Evolutionary conservation across 2,113 vertebrate genomes (phyloP).

Genomic region (Thunnus maccoyii): DNA sequence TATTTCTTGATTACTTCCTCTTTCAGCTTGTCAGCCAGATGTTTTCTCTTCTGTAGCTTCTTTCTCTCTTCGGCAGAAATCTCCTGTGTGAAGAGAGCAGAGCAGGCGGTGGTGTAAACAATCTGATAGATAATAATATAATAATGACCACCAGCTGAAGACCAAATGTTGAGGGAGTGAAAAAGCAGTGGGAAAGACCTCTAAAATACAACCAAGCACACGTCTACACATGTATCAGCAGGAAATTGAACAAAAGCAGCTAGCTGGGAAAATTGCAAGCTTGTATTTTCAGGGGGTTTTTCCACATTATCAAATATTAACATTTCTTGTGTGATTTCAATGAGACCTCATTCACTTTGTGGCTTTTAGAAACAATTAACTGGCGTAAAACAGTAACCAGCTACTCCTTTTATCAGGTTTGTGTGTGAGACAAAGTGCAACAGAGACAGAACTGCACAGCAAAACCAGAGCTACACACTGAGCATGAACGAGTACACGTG

Average conservation of each 20-base stretch:
- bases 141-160: neutral
- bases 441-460: conserved; percentile 18
- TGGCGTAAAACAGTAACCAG: neutral
- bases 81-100: conserved; percentile 76
- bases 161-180: neutral
- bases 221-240: neutral
- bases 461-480: conserved; percentile 17
- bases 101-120: conserved; percentile 10
- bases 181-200: neutral
- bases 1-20: conserved; percentile 98
- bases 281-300: neutral
- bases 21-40: conserved; percentile 96
- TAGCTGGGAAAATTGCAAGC: neutral
- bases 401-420: neutral
- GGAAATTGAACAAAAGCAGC: neutral
- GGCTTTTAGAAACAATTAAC: neutral
- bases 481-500: neutral
- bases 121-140: neutral
- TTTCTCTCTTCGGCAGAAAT: conserved; percentile 93
- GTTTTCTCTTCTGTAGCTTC: conserved; percentile 92
- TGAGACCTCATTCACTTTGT: neutral
- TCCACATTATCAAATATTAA: neutral
- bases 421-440: neutral
- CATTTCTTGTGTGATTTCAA: neutral
- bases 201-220: conserved; percentile 18